phyloP scores from a whole-genome alignment of 2,797 vertebrate species.

The Paguma larvata region DNA sequence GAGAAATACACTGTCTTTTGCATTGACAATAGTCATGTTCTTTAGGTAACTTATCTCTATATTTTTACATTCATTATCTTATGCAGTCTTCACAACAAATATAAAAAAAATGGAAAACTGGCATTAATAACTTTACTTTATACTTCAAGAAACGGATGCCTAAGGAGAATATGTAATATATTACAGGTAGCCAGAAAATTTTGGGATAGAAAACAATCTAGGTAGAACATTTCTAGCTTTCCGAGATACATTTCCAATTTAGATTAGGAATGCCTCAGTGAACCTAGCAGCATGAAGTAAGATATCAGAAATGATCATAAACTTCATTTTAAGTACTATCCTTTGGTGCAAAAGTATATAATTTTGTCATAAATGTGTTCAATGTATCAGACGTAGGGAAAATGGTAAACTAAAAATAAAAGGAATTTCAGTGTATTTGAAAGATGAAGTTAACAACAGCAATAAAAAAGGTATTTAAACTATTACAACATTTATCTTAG shows the following conservation, averaged over 20 bases:
- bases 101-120: neutral
- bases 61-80: constrained; percentile 13
- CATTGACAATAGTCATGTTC: neutral
- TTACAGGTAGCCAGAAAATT: neutral
- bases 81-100: neutral
- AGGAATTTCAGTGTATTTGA: constrained; percentile 1
- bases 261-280: neutral
- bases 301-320: neutral
- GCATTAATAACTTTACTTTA: neutral
- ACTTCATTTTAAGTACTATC: neutral
- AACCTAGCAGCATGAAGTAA: neutral
- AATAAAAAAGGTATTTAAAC: neutral
- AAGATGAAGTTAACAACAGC: neutral
- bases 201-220: neutral
- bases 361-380: neutral
- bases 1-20: neutral
- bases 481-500: neutral
- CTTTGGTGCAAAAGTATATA: neutral
- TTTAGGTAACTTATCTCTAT: neutral
- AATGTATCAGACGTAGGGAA: neutral
- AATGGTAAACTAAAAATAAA: neutral
- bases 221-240: neutral
- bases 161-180: neutral
- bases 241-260: neutral
- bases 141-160: neutral